These are phyloP conservation scores for Dicentrarchus labrax DNA, from an alignment of 2,113 vertebrate genomes.

Conservation along the genomic window DNA sequence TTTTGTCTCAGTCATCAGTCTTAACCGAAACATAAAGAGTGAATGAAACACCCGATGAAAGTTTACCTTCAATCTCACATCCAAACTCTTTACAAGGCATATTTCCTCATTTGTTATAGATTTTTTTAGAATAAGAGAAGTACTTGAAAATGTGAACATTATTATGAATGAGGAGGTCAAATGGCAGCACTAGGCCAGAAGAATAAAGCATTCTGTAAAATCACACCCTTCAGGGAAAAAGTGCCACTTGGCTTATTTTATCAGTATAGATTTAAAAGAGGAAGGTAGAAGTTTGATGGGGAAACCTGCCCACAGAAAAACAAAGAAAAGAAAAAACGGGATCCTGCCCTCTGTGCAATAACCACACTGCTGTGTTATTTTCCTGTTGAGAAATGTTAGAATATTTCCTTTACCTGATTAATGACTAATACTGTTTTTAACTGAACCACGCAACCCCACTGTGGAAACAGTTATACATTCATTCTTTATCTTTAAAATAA, in stretches of 20 bases:
- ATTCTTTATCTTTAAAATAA: not conserved
- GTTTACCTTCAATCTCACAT: no score
- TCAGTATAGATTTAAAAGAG: not conserved
- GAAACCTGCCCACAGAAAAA: not conserved
- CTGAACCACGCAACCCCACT: not conserved
- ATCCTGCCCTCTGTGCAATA: not conserved
- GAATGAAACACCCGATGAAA: no score
- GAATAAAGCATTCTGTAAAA: not conserved
- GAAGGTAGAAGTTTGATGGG: not conserved
- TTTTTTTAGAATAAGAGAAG: not conserved
- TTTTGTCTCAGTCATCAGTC: not conserved
- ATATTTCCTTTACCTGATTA: not conserved
- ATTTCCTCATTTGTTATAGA: not conserved
- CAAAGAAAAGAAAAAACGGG: not conserved
- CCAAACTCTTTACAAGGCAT: no score
- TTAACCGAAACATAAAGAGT: no score
- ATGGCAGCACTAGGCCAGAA: not conserved
- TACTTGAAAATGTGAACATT: not conserved
- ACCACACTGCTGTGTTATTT: not conserved
- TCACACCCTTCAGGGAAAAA: not conserved
- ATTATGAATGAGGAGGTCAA: not conserved
- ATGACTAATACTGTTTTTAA: not conserved
- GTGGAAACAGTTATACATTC: not conserved
- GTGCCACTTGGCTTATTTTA: not conserved
- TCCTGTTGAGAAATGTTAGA: conserved; percentile 6